phyloP scores from a whole-genome alignment of 2,888 invertebrate genomes.

The Thereva nobilitata region DNA sequence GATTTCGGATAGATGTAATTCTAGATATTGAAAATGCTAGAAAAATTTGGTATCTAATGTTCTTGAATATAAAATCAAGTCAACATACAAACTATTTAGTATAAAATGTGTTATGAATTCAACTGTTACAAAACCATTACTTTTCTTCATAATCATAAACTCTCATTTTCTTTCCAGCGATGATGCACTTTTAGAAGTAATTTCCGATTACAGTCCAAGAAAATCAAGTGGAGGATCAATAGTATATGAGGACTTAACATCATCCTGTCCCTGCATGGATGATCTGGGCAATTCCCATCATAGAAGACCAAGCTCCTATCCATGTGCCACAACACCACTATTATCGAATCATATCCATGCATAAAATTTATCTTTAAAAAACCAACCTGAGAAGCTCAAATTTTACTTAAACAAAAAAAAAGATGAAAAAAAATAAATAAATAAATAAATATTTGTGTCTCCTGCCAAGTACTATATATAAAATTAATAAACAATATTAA shows the following conservation, averaged over 20 bases:
- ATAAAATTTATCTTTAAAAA: conserved; percentile 41
- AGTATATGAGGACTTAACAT: conserved; percentile 50
- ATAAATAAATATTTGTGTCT: not conserved
- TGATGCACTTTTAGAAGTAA: conserved; percentile 56
- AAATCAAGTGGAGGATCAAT: conserved; percentile 55
- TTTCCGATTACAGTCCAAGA: conserved; percentile 52
- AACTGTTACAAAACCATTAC: no score
- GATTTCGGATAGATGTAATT: no score
- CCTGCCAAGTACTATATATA: not conserved
- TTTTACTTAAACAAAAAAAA: not conserved
- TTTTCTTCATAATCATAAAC: not conserved
- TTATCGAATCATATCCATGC: conserved; percentile 53
- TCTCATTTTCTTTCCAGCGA: conserved; percentile 48
- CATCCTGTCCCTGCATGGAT: conserved; percentile 55
- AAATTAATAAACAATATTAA: no score
- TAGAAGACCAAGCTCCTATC: conserved; percentile 52
- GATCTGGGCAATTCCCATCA: conserved; percentile 46
- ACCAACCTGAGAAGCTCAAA: not conserved
- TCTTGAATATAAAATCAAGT: no score
- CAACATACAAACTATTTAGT: no score
- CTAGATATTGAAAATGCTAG: no score
- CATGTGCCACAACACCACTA: conserved; percentile 55
- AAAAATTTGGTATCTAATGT: no score
- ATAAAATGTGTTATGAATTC: no score
- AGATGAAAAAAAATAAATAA: no score